A percentile compares a stretch with the other conserved stretches of the same genome.
These are phyloP conservation scores for Rhinichthys osculus DNA, from an alignment of 2,797 vertebrate genomes.

Conservation along the genomic window DNA sequence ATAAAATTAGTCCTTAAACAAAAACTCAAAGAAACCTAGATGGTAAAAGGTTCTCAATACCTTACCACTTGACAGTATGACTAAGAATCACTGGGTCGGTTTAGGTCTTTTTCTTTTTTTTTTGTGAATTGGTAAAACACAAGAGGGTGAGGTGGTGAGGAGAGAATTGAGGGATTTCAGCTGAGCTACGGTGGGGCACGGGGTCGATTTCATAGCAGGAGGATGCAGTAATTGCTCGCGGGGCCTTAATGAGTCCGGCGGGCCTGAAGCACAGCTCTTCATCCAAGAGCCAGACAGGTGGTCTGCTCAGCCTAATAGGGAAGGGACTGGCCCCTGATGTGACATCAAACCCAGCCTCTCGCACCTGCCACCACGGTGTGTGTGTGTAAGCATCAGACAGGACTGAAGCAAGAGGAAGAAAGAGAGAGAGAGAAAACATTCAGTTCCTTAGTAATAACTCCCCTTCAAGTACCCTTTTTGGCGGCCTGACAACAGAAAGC, in stretches of 20 bases:
- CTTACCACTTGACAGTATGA: background rate
- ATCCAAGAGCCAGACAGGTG: slow-evolving; percentile 57
- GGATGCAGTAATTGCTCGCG: slow-evolving; percentile 55
- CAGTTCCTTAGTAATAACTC: slow-evolving; percentile 40
- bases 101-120: background rate
- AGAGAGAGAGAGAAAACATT: slow-evolving; percentile 19
- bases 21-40: slow-evolving; percentile 17
- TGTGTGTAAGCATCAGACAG: slow-evolving; percentile 16
- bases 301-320: slow-evolving; percentile 59
- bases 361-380: slow-evolving; percentile 48
- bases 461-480: slow-evolving; percentile 22
- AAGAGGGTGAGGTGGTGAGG: slow-evolving; percentile 31
- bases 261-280: slow-evolving; percentile 53
- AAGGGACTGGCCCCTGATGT: slow-evolving; percentile 41
- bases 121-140: slow-evolving; percentile 30
- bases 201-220: slow-evolving; percentile 56
- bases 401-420: slow-evolving; percentile 4
- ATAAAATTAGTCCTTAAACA: background rate
- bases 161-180: slow-evolving; percentile 42
- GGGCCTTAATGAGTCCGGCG: slow-evolving; percentile 58
- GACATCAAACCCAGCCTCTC: slow-evolving; percentile 51
- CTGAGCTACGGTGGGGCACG: slow-evolving; percentile 24
- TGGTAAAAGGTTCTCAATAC: background rate
- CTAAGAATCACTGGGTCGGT: background rate
- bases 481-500: background rate